A percentile compares a stretch with the other conserved stretches of the same genome.
These are phyloP conservation scores for Drosophila asahinai DNA, from an alignment of 1,140 invertebrate genomes.

Conservation along the genomic window DNA sequence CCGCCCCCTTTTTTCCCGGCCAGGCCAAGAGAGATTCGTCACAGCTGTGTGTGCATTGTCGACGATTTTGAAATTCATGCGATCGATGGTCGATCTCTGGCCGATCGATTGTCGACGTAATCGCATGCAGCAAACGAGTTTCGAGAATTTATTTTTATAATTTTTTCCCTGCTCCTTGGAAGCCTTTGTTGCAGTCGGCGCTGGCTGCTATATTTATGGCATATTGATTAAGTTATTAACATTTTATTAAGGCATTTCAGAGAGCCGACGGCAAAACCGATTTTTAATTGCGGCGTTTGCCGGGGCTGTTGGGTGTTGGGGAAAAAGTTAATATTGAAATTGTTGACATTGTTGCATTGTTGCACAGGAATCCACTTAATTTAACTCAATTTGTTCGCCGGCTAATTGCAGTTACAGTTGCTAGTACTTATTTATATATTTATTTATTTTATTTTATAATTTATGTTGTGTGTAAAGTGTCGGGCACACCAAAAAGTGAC, in stretches of 20 bases:
- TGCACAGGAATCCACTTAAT: slow-evolving; percentile 63
- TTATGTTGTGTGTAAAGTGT: slow-evolving; percentile 81
- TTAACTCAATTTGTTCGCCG: slow-evolving; percentile 62
- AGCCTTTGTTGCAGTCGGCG: slow-evolving; percentile 50
- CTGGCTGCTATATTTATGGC: slow-evolving; percentile 70
- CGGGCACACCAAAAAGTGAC: slow-evolving; percentile 71
- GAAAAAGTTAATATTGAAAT: slow-evolving; percentile 47
- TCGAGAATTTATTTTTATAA: slow-evolving; percentile 81
- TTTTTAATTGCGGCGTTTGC: slow-evolving; percentile 58
- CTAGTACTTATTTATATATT: slow-evolving; percentile 30
- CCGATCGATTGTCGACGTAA: slow-evolving; percentile 64
- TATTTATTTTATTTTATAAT: slow-evolving; percentile 67
- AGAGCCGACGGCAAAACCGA: slow-evolving; percentile 70
- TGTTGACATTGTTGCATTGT: slow-evolving; percentile 47
- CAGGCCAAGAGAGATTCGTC: slow-evolving; percentile 61
- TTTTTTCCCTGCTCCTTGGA: slow-evolving; percentile 56
- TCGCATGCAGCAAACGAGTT: slow-evolving; percentile 82
- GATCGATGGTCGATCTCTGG: slow-evolving; percentile 44
- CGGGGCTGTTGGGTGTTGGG: neutral
- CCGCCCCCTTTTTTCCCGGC: slow-evolving; percentile 14
- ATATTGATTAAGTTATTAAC: slow-evolving; percentile 83
- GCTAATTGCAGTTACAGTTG: slow-evolving; percentile 52
- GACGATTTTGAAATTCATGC: slow-evolving; percentile 80
- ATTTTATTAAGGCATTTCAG: slow-evolving; percentile 81
- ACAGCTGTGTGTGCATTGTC: slow-evolving; percentile 62